Conservation (phyloP, 2,888 invertebrate genomes). For the Baccha elongata region DNA sequence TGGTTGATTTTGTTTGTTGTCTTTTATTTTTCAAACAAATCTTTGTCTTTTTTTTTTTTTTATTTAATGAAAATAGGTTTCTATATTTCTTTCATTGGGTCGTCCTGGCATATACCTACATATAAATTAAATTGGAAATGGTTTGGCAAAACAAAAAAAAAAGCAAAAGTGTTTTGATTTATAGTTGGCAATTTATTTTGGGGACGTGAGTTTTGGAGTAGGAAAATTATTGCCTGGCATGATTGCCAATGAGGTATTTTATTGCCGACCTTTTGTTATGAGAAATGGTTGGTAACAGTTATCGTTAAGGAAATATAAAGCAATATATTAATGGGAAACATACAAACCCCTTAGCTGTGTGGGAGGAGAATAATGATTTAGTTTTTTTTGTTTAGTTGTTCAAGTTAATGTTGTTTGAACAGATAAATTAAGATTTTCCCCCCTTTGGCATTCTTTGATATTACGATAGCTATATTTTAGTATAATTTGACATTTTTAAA, state of each 20-base stretch:
- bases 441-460: no score
- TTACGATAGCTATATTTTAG: no score
- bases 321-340: not conserved
- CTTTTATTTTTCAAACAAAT: not conserved
- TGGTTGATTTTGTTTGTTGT: not conserved
- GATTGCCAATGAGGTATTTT: conserved; percentile 29
- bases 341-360: not conserved
- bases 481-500: no score
- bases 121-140: conserved; percentile 14
- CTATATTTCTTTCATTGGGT: not conserved
- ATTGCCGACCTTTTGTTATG: conserved; percentile 29
- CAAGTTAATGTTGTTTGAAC: not conserved
- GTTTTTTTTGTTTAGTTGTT: not conserved
- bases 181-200: conserved; percentile 20
- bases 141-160: not conserved
- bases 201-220: not conserved
- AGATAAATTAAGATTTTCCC: no score
- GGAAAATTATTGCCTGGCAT: conserved; percentile 23
- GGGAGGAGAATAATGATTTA: conserved; percentile 13
- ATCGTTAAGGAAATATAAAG: conserved; percentile 18
- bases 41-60: not conserved
- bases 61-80: not conserved
- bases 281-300: not conserved
- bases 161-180: conserved; percentile 26
- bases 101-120: not conserved